Evolutionary conservation across 2,113 vertebrate genomes (phyloP).

Genomic region (Perca flavescens): DNA sequence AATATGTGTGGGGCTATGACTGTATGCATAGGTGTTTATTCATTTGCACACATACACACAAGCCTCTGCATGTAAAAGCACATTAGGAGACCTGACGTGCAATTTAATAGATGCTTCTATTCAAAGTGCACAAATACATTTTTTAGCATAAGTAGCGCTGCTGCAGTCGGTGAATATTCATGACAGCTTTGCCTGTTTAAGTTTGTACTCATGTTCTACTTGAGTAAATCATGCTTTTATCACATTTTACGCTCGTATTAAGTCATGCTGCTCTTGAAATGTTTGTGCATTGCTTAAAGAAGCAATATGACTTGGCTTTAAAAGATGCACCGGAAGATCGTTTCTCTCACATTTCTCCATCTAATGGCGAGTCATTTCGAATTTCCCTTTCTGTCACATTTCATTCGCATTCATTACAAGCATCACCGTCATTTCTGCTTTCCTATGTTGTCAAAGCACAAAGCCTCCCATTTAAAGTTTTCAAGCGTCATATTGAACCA

Average conservation of each 20-base stretch:
- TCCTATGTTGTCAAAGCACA: not conserved
- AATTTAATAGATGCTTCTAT: conserved; percentile 15
- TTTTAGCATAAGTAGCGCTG: not conserved
- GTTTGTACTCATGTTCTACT: not conserved
- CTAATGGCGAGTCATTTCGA: not conserved
- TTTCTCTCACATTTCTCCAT: not conserved
- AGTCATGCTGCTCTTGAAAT: not conserved
- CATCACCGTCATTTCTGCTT: not conserved
- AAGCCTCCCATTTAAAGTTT: conserved; percentile 2
- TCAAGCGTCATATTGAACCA: not conserved
- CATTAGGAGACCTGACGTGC: not conserved
- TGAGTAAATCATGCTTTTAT: not conserved
- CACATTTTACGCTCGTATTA: not conserved
- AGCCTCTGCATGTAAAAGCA: not conserved
- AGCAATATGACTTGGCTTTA: not conserved
- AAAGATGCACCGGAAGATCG: not conserved
- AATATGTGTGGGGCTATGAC: not conserved
- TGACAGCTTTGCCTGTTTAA: not conserved
- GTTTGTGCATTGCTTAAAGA: not conserved
- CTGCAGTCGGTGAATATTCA: conserved; percentile 1
- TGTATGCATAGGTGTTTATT: not conserved
- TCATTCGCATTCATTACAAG: not conserved
- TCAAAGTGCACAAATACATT: conserved; percentile 17
- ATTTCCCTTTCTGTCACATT: not conserved
- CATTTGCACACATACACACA: not conserved